phyloP scores from a whole-genome alignment of 2,888 invertebrate species.

The Pseudococcus jackbeardsleyi region DNA sequence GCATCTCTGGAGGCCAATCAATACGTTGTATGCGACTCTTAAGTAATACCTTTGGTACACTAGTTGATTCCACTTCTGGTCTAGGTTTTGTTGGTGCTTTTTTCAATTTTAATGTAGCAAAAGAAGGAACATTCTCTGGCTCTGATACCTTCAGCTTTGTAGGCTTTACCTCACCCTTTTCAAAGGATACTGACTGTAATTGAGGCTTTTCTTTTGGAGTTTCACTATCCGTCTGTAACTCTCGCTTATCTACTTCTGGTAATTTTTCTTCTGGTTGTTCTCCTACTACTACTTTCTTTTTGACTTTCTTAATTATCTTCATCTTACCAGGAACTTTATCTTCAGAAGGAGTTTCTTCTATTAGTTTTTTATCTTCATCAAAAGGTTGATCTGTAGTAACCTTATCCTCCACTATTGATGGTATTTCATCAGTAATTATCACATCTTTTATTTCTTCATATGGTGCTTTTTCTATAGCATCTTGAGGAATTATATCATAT shows the following conservation, averaged over 20 bases:
- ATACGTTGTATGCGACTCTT: conserved; percentile 79
- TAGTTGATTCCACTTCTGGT: conserved; percentile 70
- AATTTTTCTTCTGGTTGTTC: conserved; percentile 67
- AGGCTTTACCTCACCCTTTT: conserved; percentile 71
- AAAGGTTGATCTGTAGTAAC: conserved; percentile 67
- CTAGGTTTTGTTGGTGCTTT: conserved; percentile 72
- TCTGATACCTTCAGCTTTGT: conserved; percentile 69
- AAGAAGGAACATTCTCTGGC: conserved; percentile 74
- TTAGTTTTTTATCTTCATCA: conserved; percentile 68
- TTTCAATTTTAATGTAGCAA: conserved; percentile 74
- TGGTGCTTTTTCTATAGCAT: conserved; percentile 62
- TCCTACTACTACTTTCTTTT: conserved; percentile 69
- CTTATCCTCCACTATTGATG: neutral
- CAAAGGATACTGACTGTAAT: conserved; percentile 74
- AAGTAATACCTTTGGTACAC: conserved; percentile 78
- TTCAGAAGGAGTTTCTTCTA: conserved; percentile 70
- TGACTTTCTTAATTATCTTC: conserved; percentile 69
- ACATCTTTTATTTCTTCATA: neutral
- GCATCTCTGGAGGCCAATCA: conserved; percentile 71
- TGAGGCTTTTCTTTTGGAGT: neutral
- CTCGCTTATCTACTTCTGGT: conserved; percentile 68
- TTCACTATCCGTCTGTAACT: too few relatives aligned
- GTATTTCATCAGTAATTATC: conserved; percentile 66
- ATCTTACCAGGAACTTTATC: conserved; percentile 68
- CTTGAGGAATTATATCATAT: neutral